These are phyloP conservation scores for Temnothorax longispinosus DNA, from an alignment of 1,140 invertebrate species.

Conservation along the genomic window DNA sequence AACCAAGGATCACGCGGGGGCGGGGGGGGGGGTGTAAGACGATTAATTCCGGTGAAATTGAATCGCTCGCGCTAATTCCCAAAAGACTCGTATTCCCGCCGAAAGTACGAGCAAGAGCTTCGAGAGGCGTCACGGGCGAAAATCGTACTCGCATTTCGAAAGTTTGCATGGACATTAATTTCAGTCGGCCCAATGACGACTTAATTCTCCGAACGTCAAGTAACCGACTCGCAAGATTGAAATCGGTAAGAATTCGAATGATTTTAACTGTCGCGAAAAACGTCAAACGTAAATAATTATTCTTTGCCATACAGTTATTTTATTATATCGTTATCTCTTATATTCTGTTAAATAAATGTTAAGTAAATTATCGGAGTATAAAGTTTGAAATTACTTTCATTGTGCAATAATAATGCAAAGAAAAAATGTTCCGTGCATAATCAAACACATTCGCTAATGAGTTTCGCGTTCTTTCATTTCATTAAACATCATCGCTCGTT, in stretches of 20 bases:
- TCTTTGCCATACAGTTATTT: background rate
- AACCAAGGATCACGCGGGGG: conserved; percentile 37
- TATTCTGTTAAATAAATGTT: background rate
- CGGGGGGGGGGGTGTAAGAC: background rate
- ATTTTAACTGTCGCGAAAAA: background rate
- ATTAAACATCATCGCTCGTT: conserved; percentile 14
- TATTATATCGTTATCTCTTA: background rate
- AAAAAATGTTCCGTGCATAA: background rate
- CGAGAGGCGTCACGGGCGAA: background rate
- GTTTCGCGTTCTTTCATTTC: conserved; percentile 3
- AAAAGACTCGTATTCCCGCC: conserved; percentile 33
- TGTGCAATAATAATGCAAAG: background rate
- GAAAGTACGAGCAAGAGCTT: conserved; percentile 34
- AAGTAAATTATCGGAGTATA: background rate
- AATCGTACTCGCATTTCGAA: conserved; percentile 38
- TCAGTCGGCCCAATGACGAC: conserved; percentile 36
- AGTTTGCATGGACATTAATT: conserved; percentile 48
- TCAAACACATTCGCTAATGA: conserved; percentile 39
- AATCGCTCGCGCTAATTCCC: conserved; percentile 54
- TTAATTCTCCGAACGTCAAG: conserved; percentile 9
- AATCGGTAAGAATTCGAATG: background rate
- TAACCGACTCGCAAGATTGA: background rate
- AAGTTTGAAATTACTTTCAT: background rate
- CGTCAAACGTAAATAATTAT: background rate
- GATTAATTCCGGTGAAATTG: conserved; percentile 57